These are phyloP conservation scores for Otus sunia DNA, from an alignment of 2,113 vertebrate species.

Conservation along the genomic window DNA sequence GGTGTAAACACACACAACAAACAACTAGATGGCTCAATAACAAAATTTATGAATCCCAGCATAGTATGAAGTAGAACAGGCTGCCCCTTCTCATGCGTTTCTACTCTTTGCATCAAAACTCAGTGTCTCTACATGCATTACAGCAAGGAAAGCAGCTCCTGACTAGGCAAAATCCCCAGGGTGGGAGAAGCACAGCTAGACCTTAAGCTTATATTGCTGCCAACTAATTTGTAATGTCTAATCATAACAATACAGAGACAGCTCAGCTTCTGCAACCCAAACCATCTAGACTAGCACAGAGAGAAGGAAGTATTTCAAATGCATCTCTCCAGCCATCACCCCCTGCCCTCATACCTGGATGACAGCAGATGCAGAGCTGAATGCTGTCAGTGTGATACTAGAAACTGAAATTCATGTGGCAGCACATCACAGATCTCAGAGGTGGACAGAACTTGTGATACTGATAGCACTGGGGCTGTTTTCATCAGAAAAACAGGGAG, in stretches of 20 bases:
- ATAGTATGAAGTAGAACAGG: background rate
- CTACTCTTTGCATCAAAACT: background rate
- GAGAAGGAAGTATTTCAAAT: background rate
- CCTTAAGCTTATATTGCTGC: background rate
- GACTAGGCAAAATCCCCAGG: background rate
- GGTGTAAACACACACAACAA: background rate
- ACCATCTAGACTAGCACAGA: background rate
- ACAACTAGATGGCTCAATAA: background rate
- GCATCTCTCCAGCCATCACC: background rate
- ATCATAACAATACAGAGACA: background rate
- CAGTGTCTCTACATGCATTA: background rate
- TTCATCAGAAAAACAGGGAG: background rate
- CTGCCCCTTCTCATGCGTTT: background rate
- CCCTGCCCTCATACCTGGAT: background rate
- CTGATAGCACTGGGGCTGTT: background rate
- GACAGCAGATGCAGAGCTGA: background rate
- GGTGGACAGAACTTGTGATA: background rate
- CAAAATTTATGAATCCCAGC: background rate
- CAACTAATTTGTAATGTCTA: background rate
- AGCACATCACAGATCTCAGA: background rate
- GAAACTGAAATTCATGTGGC: background rate
- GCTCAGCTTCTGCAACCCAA: background rate
- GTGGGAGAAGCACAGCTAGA: background rate
- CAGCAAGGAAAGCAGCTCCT: background rate
- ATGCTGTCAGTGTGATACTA: background rate